A percentile compares a stretch with the other conserved stretches of the same genome.
These are phyloP conservation scores for Danionella dracula DNA, from an alignment of 2,797 vertebrate genomes.

Conservation along the genomic window DNA sequence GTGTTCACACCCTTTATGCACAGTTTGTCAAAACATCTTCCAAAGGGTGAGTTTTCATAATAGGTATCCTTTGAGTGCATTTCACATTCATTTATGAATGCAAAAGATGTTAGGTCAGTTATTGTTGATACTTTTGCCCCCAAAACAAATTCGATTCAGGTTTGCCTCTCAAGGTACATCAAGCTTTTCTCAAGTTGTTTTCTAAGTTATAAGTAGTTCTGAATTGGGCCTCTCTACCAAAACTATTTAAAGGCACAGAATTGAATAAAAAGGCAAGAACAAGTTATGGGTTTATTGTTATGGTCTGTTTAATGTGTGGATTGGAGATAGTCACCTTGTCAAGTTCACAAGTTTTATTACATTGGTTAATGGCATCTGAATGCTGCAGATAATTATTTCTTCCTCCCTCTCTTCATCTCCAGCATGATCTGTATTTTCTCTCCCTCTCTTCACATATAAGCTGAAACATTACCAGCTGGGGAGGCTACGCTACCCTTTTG, in stretches of 20 bases:
- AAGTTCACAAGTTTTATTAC: conserved; percentile 66
- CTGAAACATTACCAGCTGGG: conserved; percentile 38
- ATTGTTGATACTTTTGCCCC: not conserved
- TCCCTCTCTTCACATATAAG: conserved; percentile 40
- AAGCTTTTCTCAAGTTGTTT: not conserved
- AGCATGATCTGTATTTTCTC: conserved; percentile 21
- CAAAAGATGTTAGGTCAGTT: not conserved
- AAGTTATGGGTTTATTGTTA: conserved; percentile 69
- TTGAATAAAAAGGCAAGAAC: conserved; percentile 17
- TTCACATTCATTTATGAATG: not conserved
- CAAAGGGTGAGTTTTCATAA: too few relatives aligned
- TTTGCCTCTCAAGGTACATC: not conserved
- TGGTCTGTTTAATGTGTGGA: conserved; percentile 60
- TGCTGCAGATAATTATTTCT: conserved; percentile 53
- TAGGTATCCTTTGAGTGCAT: too few relatives aligned
- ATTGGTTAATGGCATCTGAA: conserved; percentile 61
- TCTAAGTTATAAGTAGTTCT: not conserved
- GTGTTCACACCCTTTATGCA: too few relatives aligned
- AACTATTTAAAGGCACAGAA: conserved; percentile 45
- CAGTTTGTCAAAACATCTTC: too few relatives aligned
- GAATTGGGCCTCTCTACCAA: too few relatives aligned
- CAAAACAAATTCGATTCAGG: not conserved
- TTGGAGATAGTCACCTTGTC: conserved; percentile 67
- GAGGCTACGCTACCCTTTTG: conserved; percentile 52
- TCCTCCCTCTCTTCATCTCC: conserved; percentile 36